These are phyloP conservation scores for Drosophila asahinai DNA, from an alignment of 1,140 invertebrate genomes.

Conservation along the genomic window DNA sequence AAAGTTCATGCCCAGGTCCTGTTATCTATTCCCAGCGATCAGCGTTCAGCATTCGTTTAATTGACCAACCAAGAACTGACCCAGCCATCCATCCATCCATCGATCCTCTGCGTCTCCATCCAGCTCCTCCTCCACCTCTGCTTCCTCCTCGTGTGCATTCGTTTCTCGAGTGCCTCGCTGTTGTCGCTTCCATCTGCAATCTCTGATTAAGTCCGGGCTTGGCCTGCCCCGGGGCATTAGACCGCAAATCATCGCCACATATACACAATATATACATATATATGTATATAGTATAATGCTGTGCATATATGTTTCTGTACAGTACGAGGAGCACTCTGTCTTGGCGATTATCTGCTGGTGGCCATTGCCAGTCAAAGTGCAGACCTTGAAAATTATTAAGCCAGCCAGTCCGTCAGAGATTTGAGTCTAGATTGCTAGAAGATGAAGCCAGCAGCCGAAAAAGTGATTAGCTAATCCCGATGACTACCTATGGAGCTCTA, in stretches of 20 bases:
- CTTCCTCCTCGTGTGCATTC: conserved; percentile 17
- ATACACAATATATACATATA: conserved; percentile 1
- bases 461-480: neutral
- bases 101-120: conserved; percentile 32
- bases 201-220: conserved; percentile 54
- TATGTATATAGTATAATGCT: conserved; percentile 12
- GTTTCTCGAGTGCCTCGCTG: conserved; percentile 28
- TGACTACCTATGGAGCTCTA: neutral
- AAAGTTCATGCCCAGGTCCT: conserved; percentile 77
- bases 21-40: conserved; percentile 81
- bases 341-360: conserved; percentile 55
- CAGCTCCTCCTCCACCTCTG: neutral
- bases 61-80: conserved; percentile 65
- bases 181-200: conserved; percentile 61
- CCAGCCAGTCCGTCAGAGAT: conserved; percentile 11
- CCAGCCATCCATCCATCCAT: conserved; percentile 52
- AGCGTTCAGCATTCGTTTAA: conserved; percentile 68
- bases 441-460: conserved; percentile 7
- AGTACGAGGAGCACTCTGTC: conserved; percentile 15
- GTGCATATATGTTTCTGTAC: conserved; percentile 9
- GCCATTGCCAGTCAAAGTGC: conserved; percentile 55
- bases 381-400: conserved; percentile 52
- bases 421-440: conserved; percentile 24
- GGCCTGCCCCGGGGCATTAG: conserved; percentile 51
- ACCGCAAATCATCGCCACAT: conserved; percentile 59